These are phyloP conservation scores for Brotogeris chrysoptera DNA, from an alignment of 2,797 vertebrate genomes.

Conservation along the genomic window DNA sequence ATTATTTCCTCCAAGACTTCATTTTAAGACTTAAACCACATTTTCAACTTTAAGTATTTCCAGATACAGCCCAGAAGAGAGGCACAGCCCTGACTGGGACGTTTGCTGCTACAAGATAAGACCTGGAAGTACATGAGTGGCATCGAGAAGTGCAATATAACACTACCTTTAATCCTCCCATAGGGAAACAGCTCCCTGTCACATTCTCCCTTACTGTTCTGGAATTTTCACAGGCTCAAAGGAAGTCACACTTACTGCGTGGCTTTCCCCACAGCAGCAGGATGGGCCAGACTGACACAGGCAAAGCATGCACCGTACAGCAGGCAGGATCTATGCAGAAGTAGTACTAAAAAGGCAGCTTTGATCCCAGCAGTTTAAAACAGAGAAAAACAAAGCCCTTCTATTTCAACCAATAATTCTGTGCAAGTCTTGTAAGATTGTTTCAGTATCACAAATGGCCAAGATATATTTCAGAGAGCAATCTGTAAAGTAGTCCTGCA, in stretches of 20 bases:
- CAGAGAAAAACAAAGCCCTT: neutral
- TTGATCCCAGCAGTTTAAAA: neutral
- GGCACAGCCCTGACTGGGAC: neutral
- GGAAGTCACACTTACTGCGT: neutral
- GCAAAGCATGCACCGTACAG: neutral
- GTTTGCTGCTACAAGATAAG: neutral
- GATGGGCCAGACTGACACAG: neutral
- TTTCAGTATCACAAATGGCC: neutral
- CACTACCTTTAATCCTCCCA: neutral
- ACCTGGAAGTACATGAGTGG: neutral
- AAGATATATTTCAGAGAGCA: neutral
- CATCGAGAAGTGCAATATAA: fast-evolving
- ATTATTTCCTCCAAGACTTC: neutral
- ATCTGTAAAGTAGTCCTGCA: neutral
- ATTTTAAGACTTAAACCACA: neutral
- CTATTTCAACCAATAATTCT: neutral
- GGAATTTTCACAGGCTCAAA: neutral
- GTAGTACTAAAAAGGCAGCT: neutral
- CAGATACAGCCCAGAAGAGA: neutral
- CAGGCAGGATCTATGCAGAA: neutral
- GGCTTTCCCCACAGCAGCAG: fast-evolving
- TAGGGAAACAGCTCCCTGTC: neutral
- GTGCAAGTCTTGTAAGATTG: neutral
- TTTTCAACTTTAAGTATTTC: neutral
- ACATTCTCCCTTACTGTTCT: fast-evolving